Conservation (phyloP, 2,888 invertebrate genomes). For the Polyommatus iphigenia region DNA sequence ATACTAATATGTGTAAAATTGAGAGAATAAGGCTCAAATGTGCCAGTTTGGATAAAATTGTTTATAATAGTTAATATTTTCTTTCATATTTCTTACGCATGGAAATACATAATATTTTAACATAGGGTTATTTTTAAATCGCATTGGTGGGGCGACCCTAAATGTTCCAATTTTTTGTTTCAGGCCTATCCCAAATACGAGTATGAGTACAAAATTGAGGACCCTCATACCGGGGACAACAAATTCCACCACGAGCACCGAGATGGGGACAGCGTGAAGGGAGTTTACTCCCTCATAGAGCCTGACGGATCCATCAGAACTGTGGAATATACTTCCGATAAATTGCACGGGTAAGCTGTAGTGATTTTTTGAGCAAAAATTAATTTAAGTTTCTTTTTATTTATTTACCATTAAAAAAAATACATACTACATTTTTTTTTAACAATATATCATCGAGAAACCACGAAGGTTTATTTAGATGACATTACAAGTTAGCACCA, state of each 20-base stretch:
- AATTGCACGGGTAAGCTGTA: slow-evolving; percentile 74
- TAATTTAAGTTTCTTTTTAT: neutral
- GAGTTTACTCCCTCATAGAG: slow-evolving; percentile 82
- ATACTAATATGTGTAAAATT: neutral
- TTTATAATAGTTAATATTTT: too few species aligned
- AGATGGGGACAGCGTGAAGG: slow-evolving; percentile 83
- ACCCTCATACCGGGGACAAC: slow-evolving; percentile 82
- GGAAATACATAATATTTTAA: too few species aligned
- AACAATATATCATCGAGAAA: too few species aligned
- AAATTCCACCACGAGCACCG: slow-evolving; percentile 81
- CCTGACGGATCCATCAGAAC: slow-evolving; percentile 81
- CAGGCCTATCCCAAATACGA: slow-evolving; percentile 81
- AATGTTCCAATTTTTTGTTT: slow-evolving; percentile 27
- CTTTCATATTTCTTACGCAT: too few species aligned
- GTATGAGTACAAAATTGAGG: slow-evolving; percentile 82
- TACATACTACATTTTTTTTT: too few species aligned
- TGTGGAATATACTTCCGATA: slow-evolving; percentile 81
- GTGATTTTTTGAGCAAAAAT: neutral
- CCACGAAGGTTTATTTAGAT: too few species aligned
- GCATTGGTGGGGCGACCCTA: neutral
- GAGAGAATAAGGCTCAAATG: neutral
- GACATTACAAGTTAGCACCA: too few species aligned
- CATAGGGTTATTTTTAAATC: neutral
- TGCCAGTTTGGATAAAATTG: too few species aligned
- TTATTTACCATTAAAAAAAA: too few species aligned